Evolutionary conservation across 2,888 invertebrate genomes (phyloP).

Genomic region (Cryptus viduatorius): DNA sequence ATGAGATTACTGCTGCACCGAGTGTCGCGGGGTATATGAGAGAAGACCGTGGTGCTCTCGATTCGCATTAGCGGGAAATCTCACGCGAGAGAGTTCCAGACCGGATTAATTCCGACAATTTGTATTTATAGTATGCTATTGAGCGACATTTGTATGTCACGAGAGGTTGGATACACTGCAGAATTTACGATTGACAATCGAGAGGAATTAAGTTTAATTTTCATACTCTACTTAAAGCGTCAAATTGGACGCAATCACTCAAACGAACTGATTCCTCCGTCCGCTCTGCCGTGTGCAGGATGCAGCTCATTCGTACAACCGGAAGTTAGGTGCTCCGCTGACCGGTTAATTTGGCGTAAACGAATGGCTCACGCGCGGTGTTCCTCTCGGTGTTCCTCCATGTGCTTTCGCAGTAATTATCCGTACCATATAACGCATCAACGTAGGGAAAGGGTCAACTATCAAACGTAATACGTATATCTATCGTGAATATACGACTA

Average conservation of each 20-base stretch:
- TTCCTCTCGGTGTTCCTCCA: background rate
- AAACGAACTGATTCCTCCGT: background rate
- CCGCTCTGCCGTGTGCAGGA: background rate
- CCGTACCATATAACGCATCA: constrained; percentile 1
- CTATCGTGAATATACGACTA: constrained; percentile 73
- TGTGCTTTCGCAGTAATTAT: constrained; percentile 31
- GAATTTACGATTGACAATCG: constrained; percentile 24
- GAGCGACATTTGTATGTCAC: constrained; percentile 15
- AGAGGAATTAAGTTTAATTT: constrained; percentile 29
- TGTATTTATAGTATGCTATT: constrained; percentile 29
- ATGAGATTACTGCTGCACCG: constrained; percentile 62
- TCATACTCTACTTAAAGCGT: background rate
- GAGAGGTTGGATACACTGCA: background rate
- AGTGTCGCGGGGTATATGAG: constrained; percentile 30
- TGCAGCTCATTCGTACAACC: background rate
- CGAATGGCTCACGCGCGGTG: background rate
- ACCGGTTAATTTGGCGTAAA: constrained; percentile 12
- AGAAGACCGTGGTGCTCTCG: constrained; percentile 21
- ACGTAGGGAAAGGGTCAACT: background rate
- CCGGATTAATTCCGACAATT: constrained; percentile 46
- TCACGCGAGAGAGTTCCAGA: constrained; percentile 6
- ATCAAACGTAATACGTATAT: constrained; percentile 35
- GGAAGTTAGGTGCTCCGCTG: constrained; percentile 6
- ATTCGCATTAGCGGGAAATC: constrained; percentile 52
- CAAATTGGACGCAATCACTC: background rate